Evolutionary conservation across 2,888 invertebrate genomes (phyloP), one percentile per base, ranked within the genome.

Genomic region (Desoria tigrina): DNA sequence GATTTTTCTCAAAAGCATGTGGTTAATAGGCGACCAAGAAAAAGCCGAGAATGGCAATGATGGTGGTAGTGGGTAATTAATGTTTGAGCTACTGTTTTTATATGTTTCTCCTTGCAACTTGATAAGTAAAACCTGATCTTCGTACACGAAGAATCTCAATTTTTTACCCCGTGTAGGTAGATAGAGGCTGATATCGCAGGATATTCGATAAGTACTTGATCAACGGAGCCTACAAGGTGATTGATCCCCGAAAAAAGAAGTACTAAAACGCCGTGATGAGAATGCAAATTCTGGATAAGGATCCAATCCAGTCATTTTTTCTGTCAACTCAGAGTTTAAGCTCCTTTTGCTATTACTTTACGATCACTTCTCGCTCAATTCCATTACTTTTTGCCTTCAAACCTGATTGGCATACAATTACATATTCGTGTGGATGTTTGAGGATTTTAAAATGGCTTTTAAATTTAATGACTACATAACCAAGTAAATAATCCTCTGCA

Each of bases 61-160:
- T 45, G 21, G 45, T 45, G 45, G 45, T 45, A 45, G 45, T 45
- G 45, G 45, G 45, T 45, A 45, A 45, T 45, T 45, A 45, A 45
- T 45, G 45, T 45, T 21, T 45, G 45, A 45, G 45, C 45, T 45
- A 45, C 45, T 45, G 45, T 21, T 18, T 45, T 45, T 45, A 18
- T 16, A 45, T 45, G n/a, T 16, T 45, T 39, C 9, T 11, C 16
- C 45, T 45, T 45, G 21, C 45, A 45, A 45, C 45, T 45, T 21
- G 32, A 32, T 32, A 32, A 16, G 45, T 45, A 45, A 45, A 45
- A 45, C 45, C 45, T 45, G 45, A 45, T 45, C 45, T 45, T n/a
- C 6, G 32, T 11, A 32, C 32, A 45, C n/a, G 45, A 11, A 21
- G n/a, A 39, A 11, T 16, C 21, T 16, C 21, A 18, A 45, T 16